Evolutionary conservation across 2,888 invertebrate genomes (phyloP).

Genomic region (Parnassius apollo): DNA sequence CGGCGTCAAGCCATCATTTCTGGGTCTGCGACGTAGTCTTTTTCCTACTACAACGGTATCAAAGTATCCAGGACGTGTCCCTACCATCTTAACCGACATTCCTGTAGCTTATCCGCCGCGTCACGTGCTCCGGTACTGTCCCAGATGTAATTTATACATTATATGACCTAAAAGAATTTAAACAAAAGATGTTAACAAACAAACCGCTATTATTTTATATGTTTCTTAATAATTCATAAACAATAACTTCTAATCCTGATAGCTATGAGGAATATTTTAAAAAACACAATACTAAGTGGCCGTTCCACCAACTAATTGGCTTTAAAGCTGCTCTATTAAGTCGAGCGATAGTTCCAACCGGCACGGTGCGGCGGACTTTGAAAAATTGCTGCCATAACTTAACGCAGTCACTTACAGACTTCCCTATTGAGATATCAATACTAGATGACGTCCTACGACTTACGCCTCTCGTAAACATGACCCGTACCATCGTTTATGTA

Average conservation of each 20-base stretch:
- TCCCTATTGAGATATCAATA: slow-evolving; percentile 80
- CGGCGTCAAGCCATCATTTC: too few relatives aligned
- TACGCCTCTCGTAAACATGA: slow-evolving; percentile 59
- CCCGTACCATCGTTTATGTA: slow-evolving; percentile 29
- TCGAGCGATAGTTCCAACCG: slow-evolving; percentile 54
- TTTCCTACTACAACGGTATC: too few relatives aligned
- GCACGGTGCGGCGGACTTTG: slow-evolving; percentile 60
- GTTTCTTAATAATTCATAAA: too few relatives aligned
- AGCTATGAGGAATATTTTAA: slow-evolving; percentile 22
- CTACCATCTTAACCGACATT: too few relatives aligned
- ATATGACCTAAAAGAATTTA: too few relatives aligned
- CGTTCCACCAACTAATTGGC: slow-evolving; percentile 62
- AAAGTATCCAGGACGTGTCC: too few relatives aligned
- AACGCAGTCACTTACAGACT: slow-evolving; percentile 75
- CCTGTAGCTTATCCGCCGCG: too few relatives aligned
- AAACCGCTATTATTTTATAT: too few relatives aligned
- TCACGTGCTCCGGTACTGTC: too few relatives aligned
- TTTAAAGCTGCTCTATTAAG: slow-evolving; percentile 66
- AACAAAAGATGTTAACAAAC: too few relatives aligned
- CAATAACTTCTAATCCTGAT: slow-evolving; percentile 5
- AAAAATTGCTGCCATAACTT: slow-evolving; percentile 75
- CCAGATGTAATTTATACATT: too few relatives aligned
- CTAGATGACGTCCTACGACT: slow-evolving; percentile 67
- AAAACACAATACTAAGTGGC: slow-evolving; percentile 32
- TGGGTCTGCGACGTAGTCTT: too few relatives aligned